Base-by-base conservation (phyloP, 1,140 invertebrate genomes). In the Apis florea region DNA sequence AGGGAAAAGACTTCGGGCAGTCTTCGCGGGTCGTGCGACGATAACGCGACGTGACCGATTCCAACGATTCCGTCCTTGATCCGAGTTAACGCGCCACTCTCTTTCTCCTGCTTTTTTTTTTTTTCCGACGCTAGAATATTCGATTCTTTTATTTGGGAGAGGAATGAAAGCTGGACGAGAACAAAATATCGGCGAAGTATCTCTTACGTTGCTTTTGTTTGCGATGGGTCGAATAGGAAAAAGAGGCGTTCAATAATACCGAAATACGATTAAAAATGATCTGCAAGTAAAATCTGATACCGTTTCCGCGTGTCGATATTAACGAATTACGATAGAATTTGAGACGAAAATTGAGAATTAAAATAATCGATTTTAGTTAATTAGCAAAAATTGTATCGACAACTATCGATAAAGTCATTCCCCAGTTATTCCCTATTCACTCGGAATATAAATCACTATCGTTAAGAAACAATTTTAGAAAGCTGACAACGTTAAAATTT, bases 11-110 rank as follows among this genome's bases (percentile, higher is more conserved):
- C 61, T 51, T 40, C 19, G n/a, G 81, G 59, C 61, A 15, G 11
- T 85, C 15, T 64, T 86, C 78, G 59, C 73, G 59, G 63, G 75
- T 85, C 81, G 80, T 51, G 70, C 72, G 80, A 87, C 76, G 77
- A 83, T 75, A 79, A 86, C 66, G 68, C 82, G 58, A 51, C 69
- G 78, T 83, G 67, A 82, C 58, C 71, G 54, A 58, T 53, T n/a
- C 31, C 31, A n/a, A 72, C 64, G 26, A 75, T 72, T 69, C 26
- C 49, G 8, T 47, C 31, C 26, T 15, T 54, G 53, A 63, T 15
- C 31, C 53, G 53, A 64, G 24, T 86, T 85, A n/a, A 83, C 68
- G 51, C 76, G 81, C 40, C 74, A 67, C 31, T 73, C 58, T 72
- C 26, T 17, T 6, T 40, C 19, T 10, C 19, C n/a, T n/a, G n/a